Conservation (phyloP, 2,113 vertebrate genomes). For the Sebastes schlegelii region DNA sequence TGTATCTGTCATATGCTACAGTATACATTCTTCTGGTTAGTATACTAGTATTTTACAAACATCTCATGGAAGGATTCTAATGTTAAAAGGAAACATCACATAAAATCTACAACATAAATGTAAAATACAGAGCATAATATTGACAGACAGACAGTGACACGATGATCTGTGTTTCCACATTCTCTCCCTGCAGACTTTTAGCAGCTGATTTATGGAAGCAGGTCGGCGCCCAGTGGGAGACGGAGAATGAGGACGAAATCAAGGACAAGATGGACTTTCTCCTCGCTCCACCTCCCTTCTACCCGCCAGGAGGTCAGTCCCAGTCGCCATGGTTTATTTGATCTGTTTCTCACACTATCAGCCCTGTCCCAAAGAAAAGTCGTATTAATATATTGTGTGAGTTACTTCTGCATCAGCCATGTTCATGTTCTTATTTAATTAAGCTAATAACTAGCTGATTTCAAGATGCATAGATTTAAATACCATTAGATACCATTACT, state of each 20-base stretch:
- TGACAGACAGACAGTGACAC: background rate
- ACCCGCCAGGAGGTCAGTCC: conserved; percentile 89
- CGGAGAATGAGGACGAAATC: conserved; percentile 94
- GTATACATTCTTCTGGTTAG: background rate
- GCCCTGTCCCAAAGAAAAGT: background rate
- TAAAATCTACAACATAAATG: background rate
- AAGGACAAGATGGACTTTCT: conserved; percentile 97
- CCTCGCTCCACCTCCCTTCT: conserved; percentile 81
- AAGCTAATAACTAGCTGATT: background rate
- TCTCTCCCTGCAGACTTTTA: conserved; percentile 82
- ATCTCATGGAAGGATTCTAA: background rate
- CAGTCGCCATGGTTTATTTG: background rate
- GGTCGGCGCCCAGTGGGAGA: conserved; percentile 93
- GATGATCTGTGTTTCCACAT: background rate
- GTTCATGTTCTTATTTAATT: background rate
- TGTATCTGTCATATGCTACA: background rate
- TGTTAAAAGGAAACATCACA: background rate
- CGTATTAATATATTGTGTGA: background rate
- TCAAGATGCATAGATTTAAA: background rate
- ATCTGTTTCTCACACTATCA: background rate
- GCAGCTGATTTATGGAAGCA: conserved; percentile 90
- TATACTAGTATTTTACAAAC: background rate
- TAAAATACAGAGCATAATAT: background rate
- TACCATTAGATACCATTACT: background rate
- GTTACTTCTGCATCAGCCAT: background rate